These are phyloP conservation scores for Momotus momota DNA, from an alignment of 2,797 vertebrate genomes.

Conservation along the genomic window DNA sequence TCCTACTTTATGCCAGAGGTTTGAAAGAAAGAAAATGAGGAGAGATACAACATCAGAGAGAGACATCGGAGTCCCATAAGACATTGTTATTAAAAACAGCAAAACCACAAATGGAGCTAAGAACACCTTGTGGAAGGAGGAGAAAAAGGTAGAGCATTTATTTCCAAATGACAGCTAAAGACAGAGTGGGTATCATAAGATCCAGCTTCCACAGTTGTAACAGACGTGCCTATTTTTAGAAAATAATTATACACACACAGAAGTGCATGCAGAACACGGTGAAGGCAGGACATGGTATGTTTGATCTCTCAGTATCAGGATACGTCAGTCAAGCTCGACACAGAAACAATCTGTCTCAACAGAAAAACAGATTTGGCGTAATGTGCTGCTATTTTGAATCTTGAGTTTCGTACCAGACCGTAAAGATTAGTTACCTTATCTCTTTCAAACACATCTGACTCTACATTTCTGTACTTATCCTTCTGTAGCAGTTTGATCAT, in stretches of 20 bases:
- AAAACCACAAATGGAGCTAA: not conserved
- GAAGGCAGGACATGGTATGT: not conserved
- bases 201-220: not conserved
- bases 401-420: not conserved
- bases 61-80: constrained; percentile 8
- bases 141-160: not conserved
- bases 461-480: not conserved
- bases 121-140: not conserved
- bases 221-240: not conserved
- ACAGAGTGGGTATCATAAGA: not conserved
- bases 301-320: not conserved
- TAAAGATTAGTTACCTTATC: not conserved
- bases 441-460: not conserved
- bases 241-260: not conserved
- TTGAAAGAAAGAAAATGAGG: constrained; percentile 6
- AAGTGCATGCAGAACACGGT: not conserved
- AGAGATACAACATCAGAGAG: not conserved
- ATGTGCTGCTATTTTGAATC: not conserved
- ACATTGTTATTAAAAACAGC: not conserved
- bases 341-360: not conserved
- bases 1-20: not conserved
- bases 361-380: not conserved
- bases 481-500: not conserved
- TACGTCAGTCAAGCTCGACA: not conserved
- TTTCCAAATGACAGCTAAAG: not conserved